Evolutionary conservation across 1,140 invertebrate genomes (phyloP).

Genomic region (Saccostrea echinata): DNA sequence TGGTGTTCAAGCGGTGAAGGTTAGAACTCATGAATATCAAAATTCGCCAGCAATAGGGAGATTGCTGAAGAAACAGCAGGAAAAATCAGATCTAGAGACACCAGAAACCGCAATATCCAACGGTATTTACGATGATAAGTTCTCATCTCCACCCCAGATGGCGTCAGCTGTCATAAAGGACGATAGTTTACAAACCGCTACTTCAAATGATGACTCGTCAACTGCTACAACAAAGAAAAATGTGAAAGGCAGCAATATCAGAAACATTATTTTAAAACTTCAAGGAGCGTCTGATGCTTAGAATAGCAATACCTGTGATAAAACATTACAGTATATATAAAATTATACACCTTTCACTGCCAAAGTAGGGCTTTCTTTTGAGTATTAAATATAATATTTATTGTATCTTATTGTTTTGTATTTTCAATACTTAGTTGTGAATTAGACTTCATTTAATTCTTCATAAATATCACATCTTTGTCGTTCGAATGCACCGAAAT

Average conservation of each 20-base stretch:
- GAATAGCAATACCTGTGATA: background rate
- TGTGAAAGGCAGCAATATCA: conserved; percentile 15
- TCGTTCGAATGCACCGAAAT: too few relatives aligned
- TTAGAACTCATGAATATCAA: background rate
- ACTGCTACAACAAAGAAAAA: background rate
- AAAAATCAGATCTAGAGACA: background rate
- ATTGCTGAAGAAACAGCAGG: background rate
- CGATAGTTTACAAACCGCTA: background rate
- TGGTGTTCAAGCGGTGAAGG: background rate
- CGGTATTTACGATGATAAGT: background rate
- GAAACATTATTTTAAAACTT: conserved; percentile 36
- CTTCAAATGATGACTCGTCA: background rate
- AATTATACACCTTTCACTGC: background rate
- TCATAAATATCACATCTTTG: too few relatives aligned
- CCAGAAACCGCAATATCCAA: background rate
- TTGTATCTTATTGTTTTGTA: background rate
- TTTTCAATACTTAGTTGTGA: background rate
- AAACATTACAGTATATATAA: too few relatives aligned
- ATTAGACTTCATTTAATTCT: too few relatives aligned
- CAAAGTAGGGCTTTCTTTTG: background rate
- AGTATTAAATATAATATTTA: background rate
- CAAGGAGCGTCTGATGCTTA: background rate
- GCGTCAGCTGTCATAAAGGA: background rate
- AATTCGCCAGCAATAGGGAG: conserved; percentile 6
- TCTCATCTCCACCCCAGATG: background rate